Base-by-base conservation (phyloP, 2,888 invertebrate genomes). In the Leucoma salicis region DNA sequence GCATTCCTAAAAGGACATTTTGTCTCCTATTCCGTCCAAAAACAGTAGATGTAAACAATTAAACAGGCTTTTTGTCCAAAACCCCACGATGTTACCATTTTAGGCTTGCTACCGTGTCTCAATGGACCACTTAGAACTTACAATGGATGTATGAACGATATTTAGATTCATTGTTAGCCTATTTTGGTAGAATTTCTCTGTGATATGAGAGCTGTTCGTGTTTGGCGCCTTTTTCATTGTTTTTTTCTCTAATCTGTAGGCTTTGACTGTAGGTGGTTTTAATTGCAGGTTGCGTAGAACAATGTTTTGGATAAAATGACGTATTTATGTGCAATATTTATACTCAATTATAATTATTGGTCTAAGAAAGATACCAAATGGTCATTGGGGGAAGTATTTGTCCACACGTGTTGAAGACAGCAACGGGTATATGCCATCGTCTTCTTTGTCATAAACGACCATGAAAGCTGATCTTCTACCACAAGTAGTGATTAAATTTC, bases 61-160 rank as follows among this genome's bases (percentile, higher is more conserved):
- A 68, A 66, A 66, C 61, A 57, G 65, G 56, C 57, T 66, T 74
- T 72, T 65, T 65, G 69, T 63, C 72, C 70, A 69, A 68, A 77
- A 70, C 57, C 52, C 61, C 77, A 77, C 75, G 77, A 75, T 58
- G 53, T 53, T 40, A 57, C 52, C 73, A 54, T 74, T 69, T 59
- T 69, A 62, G 39, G 50, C 25, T 27, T 8, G 72, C 74, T 72
- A 73, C 76, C 56, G 73, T 70, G 67, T 65, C 60, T 61, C 49
- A 54, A 61, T 58, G 74, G 56, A 57, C 73, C 63, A 67, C 58
- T 70, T 70, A 62, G 40, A 57, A 37, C 38, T 45, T 41, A 58
- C 58, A 59, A 53, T 53, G 44, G 39, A 35, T 38, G 24, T 45
- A 36, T 49, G 49, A 42, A 49, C 43, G 49, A 59, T 49, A 34